phyloP scores from a whole-genome alignment of 2,888 invertebrate species.

The Stenoptilia bipunctidactyla region DNA sequence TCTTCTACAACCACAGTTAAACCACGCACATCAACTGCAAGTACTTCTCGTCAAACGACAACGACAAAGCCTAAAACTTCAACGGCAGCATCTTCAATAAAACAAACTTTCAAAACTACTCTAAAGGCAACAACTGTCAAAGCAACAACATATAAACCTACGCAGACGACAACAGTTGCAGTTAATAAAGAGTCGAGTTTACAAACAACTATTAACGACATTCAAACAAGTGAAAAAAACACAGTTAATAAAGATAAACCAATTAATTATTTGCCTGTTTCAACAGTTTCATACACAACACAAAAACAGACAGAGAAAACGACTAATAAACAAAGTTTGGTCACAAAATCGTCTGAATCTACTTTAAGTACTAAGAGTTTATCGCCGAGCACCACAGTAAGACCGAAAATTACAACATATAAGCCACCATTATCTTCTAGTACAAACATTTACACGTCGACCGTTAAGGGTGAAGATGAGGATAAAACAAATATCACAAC shows the following conservation, averaged over 20 bases:
- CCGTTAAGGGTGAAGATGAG: conserved; percentile 23
- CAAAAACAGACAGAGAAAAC: not conserved
- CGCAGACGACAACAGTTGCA: not conserved
- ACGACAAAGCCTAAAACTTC: no score
- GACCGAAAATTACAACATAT: conserved; percentile 7
- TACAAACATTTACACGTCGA: conserved; percentile 17
- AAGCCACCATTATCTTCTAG: conserved; percentile 10
- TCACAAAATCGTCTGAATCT: not conserved
- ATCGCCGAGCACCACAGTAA: not conserved
- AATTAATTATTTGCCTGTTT: not conserved
- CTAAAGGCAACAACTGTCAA: conserved; percentile 16
- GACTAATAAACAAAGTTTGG: not conserved
- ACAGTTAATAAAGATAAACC: not conserved
- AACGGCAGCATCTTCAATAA: not conserved
- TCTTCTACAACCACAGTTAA: conserved; percentile 12
- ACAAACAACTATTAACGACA: no score
- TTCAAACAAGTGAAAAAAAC: not conserved
- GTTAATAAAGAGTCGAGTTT: no score
- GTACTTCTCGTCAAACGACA: not conserved
- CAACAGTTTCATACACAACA: not conserved
- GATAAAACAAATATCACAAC: conserved; percentile 46
- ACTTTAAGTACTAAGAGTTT: not conserved
- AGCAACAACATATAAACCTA: not conserved
- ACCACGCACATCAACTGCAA: conserved; percentile 4
- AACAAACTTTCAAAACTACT: conserved; percentile 12